A percentile compares a stretch with the other conserved stretches of the same genome.
Evolutionary conservation across 2,113 vertebrate species (phyloP).

Genomic region (Lethenteron camtschaticum): DNA sequence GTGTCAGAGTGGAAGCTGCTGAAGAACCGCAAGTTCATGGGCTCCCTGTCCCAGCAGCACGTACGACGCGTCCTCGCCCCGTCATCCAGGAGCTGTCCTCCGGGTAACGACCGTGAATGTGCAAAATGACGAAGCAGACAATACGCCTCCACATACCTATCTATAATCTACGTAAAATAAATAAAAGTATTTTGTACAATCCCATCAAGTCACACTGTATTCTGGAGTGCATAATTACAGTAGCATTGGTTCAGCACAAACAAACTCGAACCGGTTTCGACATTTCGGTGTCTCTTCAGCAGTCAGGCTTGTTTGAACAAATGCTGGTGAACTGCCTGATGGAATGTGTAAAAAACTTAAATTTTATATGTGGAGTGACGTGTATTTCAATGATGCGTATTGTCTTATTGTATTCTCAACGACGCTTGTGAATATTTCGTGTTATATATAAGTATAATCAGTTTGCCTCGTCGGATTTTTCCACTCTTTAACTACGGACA

Average conservation of each 20-base stretch:
- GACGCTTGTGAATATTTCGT: too few relatives aligned
- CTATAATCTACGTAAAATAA: neutral
- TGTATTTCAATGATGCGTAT: too few relatives aligned
- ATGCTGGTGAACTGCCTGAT: too few relatives aligned
- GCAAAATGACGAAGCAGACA: neutral
- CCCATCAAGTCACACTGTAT: neutral
- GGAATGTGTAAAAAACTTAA: too few relatives aligned
- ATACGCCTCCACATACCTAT: neutral
- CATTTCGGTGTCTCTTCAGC: neutral
- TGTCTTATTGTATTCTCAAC: too few relatives aligned
- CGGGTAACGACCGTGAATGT: conserved; percentile 11
- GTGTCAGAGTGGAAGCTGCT: conserved; percentile 43
- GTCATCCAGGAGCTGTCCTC: conserved; percentile 41
- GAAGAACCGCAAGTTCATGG: conserved; percentile 53
- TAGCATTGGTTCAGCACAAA: conserved; percentile 6
- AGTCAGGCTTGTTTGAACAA: too few relatives aligned
- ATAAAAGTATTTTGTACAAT: neutral
- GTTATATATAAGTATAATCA: too few relatives aligned
- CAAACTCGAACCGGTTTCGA: neutral
- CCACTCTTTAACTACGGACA: too few relatives aligned
- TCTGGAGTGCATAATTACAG: neutral
- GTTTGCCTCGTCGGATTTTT: too few relatives aligned
- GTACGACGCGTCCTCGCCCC: conserved; percentile 41
- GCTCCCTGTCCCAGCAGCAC: conserved; percentile 43
- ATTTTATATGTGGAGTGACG: too few relatives aligned